These are phyloP conservation scores for Sialia sialis DNA, from an alignment of 2,113 vertebrate genomes.

Conservation along the genomic window DNA sequence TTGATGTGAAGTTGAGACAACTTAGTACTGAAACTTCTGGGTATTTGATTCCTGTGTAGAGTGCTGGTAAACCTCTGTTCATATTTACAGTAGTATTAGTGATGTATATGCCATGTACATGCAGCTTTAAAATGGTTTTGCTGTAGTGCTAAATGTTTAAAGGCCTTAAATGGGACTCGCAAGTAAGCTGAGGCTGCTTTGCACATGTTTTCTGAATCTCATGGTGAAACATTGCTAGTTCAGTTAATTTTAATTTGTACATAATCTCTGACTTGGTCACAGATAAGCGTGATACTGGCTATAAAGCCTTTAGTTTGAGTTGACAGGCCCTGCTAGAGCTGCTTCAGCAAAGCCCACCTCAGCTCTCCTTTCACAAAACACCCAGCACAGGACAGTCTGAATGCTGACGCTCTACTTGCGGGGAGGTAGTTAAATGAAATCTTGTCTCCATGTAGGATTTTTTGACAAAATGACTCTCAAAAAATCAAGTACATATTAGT, in stretches of 20 bases:
- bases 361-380: neutral
- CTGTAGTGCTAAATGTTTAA: neutral
- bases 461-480: neutral
- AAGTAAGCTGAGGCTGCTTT: neutral
- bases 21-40: neutral
- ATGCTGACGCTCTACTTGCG: neutral
- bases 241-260: neutral
- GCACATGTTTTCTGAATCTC: neutral
- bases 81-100: neutral
- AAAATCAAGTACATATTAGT: neutral
- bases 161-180: neutral
- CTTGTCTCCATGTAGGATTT: neutral
- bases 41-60: neutral
- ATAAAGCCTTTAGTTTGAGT: neutral
- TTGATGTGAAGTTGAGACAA: neutral
- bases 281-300: neutral
- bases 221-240: neutral
- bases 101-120: fast-evolving
- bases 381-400: neutral
- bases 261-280: neutral
- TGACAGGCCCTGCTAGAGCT: neutral
- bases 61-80: neutral
- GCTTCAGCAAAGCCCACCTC: neutral
- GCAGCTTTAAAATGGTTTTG: neutral
- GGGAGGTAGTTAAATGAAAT: neutral